These are phyloP conservation scores for Steinernema feltiae DNA, from an alignment of 1,140 invertebrate genomes.

Conservation along the genomic window DNA sequence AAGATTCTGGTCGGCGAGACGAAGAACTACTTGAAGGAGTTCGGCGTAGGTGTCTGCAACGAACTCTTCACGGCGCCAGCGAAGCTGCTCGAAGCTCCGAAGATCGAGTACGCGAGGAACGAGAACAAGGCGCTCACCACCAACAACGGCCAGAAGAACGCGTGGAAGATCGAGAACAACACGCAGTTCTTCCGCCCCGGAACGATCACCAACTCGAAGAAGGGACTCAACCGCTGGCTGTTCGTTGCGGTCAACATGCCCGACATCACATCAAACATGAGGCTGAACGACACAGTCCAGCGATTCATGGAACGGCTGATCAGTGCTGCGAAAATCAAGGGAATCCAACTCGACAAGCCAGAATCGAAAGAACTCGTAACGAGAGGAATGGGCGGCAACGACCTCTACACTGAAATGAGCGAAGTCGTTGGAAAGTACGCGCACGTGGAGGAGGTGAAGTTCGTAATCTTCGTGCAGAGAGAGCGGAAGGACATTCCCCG, in stretches of 20 bases:
- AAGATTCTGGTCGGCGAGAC: neutral
- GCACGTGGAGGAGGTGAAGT: neutral
- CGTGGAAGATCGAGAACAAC: constrained; percentile 8
- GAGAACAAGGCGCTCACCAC: neutral
- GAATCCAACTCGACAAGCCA: neutral
- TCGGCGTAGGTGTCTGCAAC: neutral
- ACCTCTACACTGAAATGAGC: neutral
- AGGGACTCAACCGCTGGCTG: neutral
- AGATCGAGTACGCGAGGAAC: constrained; percentile 24
- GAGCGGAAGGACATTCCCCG: neutral
- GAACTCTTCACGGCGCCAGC: neutral
- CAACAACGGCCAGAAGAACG: neutral
- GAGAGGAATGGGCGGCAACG: neutral
- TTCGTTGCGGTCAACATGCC: constrained; percentile 21
- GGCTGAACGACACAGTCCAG: neutral
- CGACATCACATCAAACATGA: neutral
- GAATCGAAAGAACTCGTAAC: neutral
- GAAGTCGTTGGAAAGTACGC: neutral
- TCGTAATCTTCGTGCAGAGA: neutral
- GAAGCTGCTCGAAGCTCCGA: constrained; percentile 14
- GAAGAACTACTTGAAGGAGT: neutral
- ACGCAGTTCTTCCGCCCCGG: constrained; percentile 7
- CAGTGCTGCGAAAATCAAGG: neutral
- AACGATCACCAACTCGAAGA: neutral
- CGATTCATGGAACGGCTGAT: constrained; percentile 18